Evolutionary conservation across 2,888 invertebrate species (phyloP).

Genomic region (Phengaris alcon): DNA sequence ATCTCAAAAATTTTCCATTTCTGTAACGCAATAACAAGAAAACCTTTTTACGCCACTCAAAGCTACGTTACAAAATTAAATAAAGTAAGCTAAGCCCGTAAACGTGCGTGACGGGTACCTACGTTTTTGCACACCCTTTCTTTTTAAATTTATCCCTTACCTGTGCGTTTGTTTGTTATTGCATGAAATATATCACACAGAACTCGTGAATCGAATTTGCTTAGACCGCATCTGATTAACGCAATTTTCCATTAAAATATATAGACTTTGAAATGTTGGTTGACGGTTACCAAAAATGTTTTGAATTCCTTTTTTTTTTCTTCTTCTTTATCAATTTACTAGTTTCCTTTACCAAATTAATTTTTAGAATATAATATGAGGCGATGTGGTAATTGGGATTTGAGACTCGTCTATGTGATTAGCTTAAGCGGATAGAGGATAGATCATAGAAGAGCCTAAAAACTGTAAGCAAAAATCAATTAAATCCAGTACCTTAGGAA

Average conservation of each 20-base stretch:
- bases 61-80: slow-evolving; percentile 17
- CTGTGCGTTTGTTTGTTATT: background rate
- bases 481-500: background rate
- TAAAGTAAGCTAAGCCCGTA: slow-evolving; percentile 17
- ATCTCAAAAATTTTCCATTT: slow-evolving; percentile 14
- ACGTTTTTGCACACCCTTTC: slow-evolving; percentile 7
- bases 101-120: slow-evolving; percentile 12
- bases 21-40: slow-evolving; percentile 7
- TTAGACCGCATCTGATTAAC: background rate
- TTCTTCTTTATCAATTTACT: no score
- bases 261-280: no score
- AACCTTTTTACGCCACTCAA: slow-evolving; percentile 25
- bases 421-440: background rate
- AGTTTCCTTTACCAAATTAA: background rate
- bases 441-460: background rate
- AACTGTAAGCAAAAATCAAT: background rate
- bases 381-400: background rate
- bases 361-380: background rate
- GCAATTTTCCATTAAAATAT: no score
- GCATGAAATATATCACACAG: background rate
- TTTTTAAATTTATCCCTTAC: background rate
- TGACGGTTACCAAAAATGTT: no score
- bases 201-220: background rate
- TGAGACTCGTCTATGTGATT: background rate
- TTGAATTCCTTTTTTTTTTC: background rate